phyloP scores from a whole-genome alignment of 2,888 invertebrate genomes.

The Polydrusus tereticollis region DNA sequence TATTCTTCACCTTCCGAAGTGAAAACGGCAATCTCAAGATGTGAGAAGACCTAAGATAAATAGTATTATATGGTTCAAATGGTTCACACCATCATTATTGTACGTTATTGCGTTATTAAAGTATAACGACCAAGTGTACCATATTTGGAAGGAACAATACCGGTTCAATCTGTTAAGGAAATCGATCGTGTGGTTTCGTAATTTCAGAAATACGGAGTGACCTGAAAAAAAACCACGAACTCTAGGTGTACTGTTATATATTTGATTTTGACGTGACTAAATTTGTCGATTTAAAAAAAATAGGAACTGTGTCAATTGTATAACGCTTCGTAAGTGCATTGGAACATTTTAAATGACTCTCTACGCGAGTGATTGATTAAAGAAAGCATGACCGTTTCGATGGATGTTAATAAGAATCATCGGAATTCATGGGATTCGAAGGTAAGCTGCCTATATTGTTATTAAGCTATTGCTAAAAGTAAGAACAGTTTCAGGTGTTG shows the following conservation, averaged over 20 bases:
- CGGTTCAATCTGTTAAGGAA: conserved; percentile 3
- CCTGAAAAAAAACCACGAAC: conserved; percentile 3
- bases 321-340: neutral
- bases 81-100: neutral
- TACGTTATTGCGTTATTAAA: neutral
- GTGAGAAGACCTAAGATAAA: conserved; percentile 26
- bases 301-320: conserved; percentile 22
- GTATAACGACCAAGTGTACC: neutral
- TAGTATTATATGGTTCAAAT: neutral
- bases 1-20: conserved; percentile 24
- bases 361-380: conserved; percentile 16
- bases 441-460: too few species aligned
- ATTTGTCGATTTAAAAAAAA: conserved; percentile 20
- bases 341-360: neutral
- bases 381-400: conserved; percentile 66
- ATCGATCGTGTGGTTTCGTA: conserved; percentile 19
- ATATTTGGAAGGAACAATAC: conserved; percentile 2
- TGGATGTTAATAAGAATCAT: conserved; percentile 67
- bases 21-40: conserved; percentile 35
- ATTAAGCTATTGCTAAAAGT: too few species aligned
- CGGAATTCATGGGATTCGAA: conserved; percentile 71
- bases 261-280: conserved; percentile 21
- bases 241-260: conserved; percentile 21
- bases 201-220: conserved; percentile 23
- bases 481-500: too few species aligned